Percentiles rank a stretch among this genome's conserved stretches.
These are phyloP conservation scores for Caprella mutica DNA, from an alignment of 2,888 invertebrate genomes.

Conservation along the genomic window DNA sequence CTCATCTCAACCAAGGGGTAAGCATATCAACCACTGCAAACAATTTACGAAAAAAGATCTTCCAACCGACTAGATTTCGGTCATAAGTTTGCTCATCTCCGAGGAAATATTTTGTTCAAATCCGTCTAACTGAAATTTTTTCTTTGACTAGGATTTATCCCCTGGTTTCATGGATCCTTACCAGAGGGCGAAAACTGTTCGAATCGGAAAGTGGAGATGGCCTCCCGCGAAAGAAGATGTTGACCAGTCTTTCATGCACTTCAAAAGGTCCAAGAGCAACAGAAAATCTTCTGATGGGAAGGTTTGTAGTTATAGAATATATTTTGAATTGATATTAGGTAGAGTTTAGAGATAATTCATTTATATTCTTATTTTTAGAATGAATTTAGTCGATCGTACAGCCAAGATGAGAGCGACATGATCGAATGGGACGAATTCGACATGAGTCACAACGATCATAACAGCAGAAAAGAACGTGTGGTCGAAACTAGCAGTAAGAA, in stretches of 20 bases:
- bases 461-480: too few species aligned
- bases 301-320: constrained; percentile 4
- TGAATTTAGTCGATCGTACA: not conserved
- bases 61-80: not conserved
- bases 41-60: not conserved
- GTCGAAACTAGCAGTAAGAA: too few species aligned
- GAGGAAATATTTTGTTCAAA: not conserved
- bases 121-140: not conserved
- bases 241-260: constrained; percentile 57
- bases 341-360: not conserved
- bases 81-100: not conserved
- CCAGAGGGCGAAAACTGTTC: constrained; percentile 82
- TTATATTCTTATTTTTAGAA: not conserved
- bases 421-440: constrained; percentile 34
- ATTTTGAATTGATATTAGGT: not conserved
- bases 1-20: constrained; percentile 45
- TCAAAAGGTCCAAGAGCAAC: constrained; percentile 50
- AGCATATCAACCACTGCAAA: not conserved
- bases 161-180: constrained; percentile 80
- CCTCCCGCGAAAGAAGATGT: constrained; percentile 64
- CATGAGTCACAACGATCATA: too few species aligned
- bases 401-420: constrained; percentile 28
- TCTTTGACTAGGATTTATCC: constrained; percentile 62
- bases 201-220: constrained; percentile 91
- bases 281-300: constrained; percentile 33